Evolutionary conservation across 2,888 invertebrate species (phyloP).

Genomic region (Clusia tigrina): DNA sequence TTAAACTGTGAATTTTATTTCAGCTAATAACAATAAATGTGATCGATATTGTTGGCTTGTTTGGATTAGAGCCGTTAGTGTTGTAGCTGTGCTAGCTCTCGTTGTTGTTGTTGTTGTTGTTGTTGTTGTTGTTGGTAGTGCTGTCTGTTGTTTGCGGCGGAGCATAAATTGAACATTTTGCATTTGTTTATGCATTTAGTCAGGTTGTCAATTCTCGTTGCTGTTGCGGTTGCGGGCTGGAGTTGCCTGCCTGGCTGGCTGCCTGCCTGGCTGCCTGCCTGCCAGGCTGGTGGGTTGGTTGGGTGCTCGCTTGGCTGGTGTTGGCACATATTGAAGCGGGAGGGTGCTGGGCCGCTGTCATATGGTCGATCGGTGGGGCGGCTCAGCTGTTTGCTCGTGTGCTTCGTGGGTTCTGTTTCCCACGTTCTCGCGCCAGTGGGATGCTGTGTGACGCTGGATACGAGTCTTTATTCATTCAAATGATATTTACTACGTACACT

Average conservation of each 20-base stretch:
- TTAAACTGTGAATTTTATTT: slow-evolving; percentile 1
- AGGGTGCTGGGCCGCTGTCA: not conserved
- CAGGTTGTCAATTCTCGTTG: not conserved
- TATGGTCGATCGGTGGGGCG: not conserved
- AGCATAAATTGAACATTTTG: not conserved
- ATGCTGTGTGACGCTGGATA: not conserved
- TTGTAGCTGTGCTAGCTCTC: not conserved
- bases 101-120: slow-evolving; percentile 4
- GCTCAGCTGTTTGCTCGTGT: too few relatives aligned
- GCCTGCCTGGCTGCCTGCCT: not conserved
- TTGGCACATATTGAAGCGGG: not conserved
- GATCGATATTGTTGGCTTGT: slow-evolving; percentile 7
- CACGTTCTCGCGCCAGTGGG: not conserved
- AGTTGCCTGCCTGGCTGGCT: not conserved
- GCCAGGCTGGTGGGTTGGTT: not conserved
- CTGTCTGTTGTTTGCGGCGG: not conserved
- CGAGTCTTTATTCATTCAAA: too few relatives aligned
- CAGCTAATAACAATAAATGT: slow-evolving; percentile 8
- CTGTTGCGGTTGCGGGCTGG: not conserved
- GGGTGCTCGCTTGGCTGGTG: not conserved
- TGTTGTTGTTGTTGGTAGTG: not conserved
- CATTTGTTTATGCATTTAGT: not conserved
- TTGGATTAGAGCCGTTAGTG: not conserved
- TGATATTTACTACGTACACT: too few relatives aligned
- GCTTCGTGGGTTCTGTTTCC: slow-evolving; percentile 8